Percentiles rank a stretch among this genome's conserved stretches.
These are phyloP conservation scores for Perodicticus potto DNA, from an alignment of 2,797 vertebrate genomes.

Conservation along the genomic window DNA sequence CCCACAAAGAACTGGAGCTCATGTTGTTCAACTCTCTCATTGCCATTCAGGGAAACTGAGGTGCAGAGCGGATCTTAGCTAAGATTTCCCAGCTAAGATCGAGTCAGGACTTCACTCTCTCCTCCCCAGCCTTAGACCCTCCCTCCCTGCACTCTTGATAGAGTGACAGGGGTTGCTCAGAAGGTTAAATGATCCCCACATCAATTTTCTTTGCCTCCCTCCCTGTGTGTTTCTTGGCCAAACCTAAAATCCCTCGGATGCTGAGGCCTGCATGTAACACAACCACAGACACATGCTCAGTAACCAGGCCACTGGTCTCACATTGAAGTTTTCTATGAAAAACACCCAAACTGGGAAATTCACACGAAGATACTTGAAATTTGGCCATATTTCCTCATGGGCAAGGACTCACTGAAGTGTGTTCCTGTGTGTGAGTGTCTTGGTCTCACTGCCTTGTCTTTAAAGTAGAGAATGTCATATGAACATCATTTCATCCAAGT, in stretches of 20 bases:
- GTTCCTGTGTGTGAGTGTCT: not conserved
- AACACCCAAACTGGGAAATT: not conserved
- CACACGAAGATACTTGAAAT: not conserved
- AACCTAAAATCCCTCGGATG: not conserved
- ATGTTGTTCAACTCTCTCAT: not conserved
- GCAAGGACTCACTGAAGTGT: not conserved
- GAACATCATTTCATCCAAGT: not conserved
- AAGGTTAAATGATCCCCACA: not conserved
- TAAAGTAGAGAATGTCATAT: constrained; percentile 19
- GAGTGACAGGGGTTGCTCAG: not conserved
- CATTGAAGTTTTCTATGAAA: not conserved
- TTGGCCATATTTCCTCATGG: not conserved
- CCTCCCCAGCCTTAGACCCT: not conserved
- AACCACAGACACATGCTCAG: not conserved
- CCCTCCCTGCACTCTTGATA: not conserved
- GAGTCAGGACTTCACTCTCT: not conserved
- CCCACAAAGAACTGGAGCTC: not conserved
- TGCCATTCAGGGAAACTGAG: not conserved
- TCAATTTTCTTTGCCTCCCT: not conserved
- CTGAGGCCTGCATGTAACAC: not conserved
- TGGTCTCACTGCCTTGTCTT: not conserved
- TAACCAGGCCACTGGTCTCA: not conserved
- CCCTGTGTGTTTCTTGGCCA: not conserved
- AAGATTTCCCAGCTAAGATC: not conserved
- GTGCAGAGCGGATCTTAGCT: not conserved